Conservation (phyloP, 2,888 invertebrate genomes). For the Hirtodrosophila trivittata region DNA sequence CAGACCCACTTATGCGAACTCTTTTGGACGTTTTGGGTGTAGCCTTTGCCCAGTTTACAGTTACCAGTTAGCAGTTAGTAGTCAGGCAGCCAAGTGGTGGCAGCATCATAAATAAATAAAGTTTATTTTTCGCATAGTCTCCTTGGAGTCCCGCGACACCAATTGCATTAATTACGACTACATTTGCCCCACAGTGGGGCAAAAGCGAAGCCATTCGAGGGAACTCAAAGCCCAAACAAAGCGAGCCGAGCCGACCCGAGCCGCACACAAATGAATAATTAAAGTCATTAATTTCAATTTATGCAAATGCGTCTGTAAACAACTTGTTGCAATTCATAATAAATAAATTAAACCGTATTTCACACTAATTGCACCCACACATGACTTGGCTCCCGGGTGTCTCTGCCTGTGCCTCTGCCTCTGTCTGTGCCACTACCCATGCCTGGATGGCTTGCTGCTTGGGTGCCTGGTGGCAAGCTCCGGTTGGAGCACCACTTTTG, state of each 20-base stretch:
- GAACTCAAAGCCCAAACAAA: constrained; percentile 23
- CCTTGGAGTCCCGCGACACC: constrained; percentile 62
- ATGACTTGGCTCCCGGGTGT: constrained; percentile 7
- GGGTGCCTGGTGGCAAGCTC: neutral
- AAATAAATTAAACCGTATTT: constrained; percentile 79
- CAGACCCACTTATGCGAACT: neutral
- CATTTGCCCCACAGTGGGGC: constrained; percentile 48
- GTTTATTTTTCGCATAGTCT: constrained; percentile 60
- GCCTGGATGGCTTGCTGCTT: too few species aligned
- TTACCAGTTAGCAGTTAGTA: neutral
- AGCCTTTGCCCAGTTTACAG: neutral
- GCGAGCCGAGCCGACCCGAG: constrained; percentile 10
- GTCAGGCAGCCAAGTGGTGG: constrained; percentile 67
- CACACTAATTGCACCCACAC: constrained; percentile 77
- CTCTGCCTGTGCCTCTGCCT: constrained; percentile 5
- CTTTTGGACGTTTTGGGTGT: constrained; percentile 2
- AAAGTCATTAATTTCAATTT: constrained; percentile 79
- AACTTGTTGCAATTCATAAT: constrained; percentile 80
- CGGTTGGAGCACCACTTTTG: constrained; percentile 11
- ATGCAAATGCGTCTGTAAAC: constrained; percentile 80
- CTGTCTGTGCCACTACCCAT: neutral
- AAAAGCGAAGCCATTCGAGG: constrained; percentile 1
- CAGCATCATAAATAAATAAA: constrained; percentile 76
- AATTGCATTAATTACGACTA: constrained; percentile 68
- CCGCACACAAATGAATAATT: constrained; percentile 70